phyloP scores from a whole-genome alignment of 2,888 invertebrate genomes.

The Synergus umbraculus region DNA sequence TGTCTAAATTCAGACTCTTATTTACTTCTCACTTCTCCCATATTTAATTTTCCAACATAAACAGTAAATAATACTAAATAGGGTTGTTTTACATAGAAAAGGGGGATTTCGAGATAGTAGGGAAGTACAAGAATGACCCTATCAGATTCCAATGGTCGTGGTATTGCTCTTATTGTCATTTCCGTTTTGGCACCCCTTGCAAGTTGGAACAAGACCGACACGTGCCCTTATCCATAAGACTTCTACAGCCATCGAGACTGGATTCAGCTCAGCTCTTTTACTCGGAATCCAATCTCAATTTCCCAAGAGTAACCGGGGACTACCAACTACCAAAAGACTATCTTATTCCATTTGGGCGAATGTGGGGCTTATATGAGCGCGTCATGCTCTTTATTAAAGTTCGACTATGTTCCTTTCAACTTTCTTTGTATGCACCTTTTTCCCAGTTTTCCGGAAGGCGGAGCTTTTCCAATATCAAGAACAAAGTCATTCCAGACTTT shows the following conservation, averaged over 20 bases:
- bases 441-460: background rate
- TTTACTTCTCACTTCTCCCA: background rate
- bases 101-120: background rate
- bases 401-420: conserved; percentile 13
- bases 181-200: conserved; percentile 37
- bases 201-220: conserved; percentile 35
- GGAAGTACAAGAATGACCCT: background rate
- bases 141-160: conserved; percentile 41
- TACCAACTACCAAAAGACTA: conserved; percentile 54
- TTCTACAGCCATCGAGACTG: conserved; percentile 44
- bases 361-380: conserved; percentile 47
- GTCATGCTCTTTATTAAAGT: conserved; percentile 58
- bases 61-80: background rate
- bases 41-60: background rate
- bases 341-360: conserved; percentile 57
- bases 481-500: conserved; percentile 2
- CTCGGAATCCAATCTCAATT: conserved; percentile 69
- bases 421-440: background rate
- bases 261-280: conserved; percentile 54
- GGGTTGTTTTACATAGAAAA: conserved; percentile 15
- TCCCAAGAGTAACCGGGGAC: conserved; percentile 60
- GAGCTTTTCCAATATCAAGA: background rate
- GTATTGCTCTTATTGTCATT: conserved; percentile 19
- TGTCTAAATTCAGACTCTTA: too few species aligned
- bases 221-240: conserved; percentile 43